Percentiles rank a stretch among this genome's conserved stretches.
Conservation (phyloP, 2,797 vertebrate species). For the Spinibarbus caldwelli region DNA sequence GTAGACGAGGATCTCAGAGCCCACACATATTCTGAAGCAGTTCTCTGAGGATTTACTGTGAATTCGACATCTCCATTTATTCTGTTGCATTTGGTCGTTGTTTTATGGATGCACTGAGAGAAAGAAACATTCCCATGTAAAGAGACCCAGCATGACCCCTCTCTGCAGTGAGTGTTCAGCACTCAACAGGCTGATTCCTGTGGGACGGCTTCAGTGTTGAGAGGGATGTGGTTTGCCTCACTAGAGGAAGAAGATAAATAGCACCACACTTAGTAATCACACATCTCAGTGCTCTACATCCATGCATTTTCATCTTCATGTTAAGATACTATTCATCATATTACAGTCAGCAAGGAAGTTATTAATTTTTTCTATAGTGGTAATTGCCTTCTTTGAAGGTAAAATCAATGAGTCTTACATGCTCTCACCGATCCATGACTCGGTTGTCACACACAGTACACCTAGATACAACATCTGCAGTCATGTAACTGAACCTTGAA, state of each 20-base stretch:
- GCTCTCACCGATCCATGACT: not conserved
- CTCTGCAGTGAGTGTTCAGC: not conserved
- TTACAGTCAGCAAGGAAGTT: not conserved
- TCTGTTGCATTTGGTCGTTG: not conserved
- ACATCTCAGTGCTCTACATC: not conserved
- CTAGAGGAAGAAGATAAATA: constrained; percentile 25
- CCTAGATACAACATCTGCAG: not conserved
- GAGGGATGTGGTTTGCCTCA: not conserved
- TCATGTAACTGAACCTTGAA: not conserved
- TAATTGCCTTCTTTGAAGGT: constrained; percentile 8
- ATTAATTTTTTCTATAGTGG: not conserved
- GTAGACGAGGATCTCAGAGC: constrained; percentile 21
- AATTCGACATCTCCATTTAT: constrained; percentile 43
- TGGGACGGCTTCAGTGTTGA: not conserved
- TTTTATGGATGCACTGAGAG: constrained; percentile 33
- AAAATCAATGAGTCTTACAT: constrained; percentile 22
- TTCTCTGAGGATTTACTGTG: constrained; percentile 12
- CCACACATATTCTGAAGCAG: constrained; percentile 27
- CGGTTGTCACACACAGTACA: not conserved
- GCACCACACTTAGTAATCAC: not conserved
- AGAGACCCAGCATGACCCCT: not conserved
- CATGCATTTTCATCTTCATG: not conserved
- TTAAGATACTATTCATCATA: constrained; percentile 7
- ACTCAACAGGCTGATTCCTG: not conserved
- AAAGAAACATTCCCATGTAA: not conserved